A percentile compares a stretch with the other conserved stretches of the same genome.
These are phyloP conservation scores for Enteromius unitaeniatus DNA, from an alignment of 2,797 vertebrate genomes.

Conservation along the genomic window DNA sequence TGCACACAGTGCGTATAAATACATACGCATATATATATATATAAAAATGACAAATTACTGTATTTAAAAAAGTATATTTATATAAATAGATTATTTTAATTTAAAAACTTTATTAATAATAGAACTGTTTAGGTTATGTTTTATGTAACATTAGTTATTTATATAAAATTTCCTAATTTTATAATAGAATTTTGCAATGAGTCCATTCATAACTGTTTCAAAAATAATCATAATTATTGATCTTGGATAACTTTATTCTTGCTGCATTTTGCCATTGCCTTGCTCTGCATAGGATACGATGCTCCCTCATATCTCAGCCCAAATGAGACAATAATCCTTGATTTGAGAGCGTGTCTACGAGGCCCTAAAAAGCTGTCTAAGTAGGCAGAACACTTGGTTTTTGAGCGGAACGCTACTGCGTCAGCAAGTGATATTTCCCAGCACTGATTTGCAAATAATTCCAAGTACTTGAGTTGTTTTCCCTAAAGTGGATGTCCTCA, in stretches of 20 bases:
- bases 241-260: neutral
- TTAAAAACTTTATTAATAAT: neutral
- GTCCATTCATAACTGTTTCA: neutral
- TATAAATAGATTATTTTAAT: no score
- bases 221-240: no score
- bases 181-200: neutral
- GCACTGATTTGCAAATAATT: slow-evolving; percentile 46
- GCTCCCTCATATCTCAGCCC: neutral
- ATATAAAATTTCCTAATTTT: neutral
- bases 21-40: no score
- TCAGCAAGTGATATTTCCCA: slow-evolving; percentile 42
- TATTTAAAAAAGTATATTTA: neutral
- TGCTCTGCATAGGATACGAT: neutral
- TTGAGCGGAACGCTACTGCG: slow-evolving; percentile 15
- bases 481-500: slow-evolving; percentile 54
- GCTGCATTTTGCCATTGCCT: neutral
- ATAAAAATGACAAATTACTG: neutral
- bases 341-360: neutral
- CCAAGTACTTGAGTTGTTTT: slow-evolving; percentile 56
- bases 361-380: neutral
- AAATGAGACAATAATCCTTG: neutral
- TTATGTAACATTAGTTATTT: neutral
- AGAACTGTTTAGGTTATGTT: neutral
- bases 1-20: neutral
- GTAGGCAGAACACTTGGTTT: slow-evolving; percentile 13